A percentile compares a stretch with the other conserved stretches of the same genome.
These are phyloP conservation scores for Enteromius mattozi DNA, from an alignment of 2,797 vertebrate species.

Conservation along the genomic window DNA sequence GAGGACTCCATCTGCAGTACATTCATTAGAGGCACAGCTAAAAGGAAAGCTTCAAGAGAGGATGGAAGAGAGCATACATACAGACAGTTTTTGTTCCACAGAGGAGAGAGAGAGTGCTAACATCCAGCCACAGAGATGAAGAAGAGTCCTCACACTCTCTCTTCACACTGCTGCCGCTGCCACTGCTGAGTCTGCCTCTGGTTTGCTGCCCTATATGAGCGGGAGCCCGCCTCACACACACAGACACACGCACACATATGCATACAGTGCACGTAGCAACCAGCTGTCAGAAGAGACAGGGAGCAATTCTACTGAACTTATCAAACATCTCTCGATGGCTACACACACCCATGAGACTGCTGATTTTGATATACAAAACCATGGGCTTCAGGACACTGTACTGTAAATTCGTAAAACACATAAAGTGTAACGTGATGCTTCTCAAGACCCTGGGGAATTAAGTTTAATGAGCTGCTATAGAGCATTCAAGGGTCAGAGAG, in stretches of 20 bases:
- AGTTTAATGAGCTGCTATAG: conserved; percentile 10
- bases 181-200: conserved; percentile 63
- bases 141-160: conserved; percentile 52
- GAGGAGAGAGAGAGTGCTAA: conserved; percentile 75
- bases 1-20: conserved; percentile 1
- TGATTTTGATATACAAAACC: not conserved
- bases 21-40: not conserved
- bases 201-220: conserved; percentile 51
- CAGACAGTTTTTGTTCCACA: conserved; percentile 76
- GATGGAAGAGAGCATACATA: conserved; percentile 70
- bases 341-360: not conserved
- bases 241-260: conserved; percentile 14
- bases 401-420: not conserved
- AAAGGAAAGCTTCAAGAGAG: not conserved
- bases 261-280: conserved; percentile 43
- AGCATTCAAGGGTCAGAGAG: conserved; percentile 2
- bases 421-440: not conserved
- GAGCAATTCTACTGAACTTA: conserved; percentile 50
- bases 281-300: conserved; percentile 43
- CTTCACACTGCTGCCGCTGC: conserved; percentile 59
- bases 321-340: conserved; percentile 47
- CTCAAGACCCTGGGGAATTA: not conserved
- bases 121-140: conserved; percentile 74
- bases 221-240: conserved; percentile 32
- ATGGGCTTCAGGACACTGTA: not conserved